Base-by-base conservation (phyloP, 2,888 invertebrate species). In the Drosophila lutescens region DNA sequence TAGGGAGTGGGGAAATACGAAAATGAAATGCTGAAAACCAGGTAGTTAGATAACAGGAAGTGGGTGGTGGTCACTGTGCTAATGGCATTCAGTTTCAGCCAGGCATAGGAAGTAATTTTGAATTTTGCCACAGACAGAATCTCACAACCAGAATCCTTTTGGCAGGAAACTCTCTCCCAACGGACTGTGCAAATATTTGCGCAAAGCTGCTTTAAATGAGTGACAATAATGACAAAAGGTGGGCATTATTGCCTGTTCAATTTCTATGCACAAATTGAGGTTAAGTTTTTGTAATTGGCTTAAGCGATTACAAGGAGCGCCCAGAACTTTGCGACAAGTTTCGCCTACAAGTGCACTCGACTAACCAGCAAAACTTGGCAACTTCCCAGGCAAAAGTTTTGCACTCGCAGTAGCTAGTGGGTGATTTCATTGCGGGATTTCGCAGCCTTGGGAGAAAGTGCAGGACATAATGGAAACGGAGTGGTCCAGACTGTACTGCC, bases 211-310 rank as follows among this genome's bases (percentile, higher is more conserved):
- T 60, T 36, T 56, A 78, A 76, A 63, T 74, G 72, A 83, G 77
- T 75, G 79, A 80, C 77, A 75, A 61, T 56, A 59, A 60, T 57
- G 49, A 23, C 58, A 26, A 50, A 56, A 53, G 50, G 46, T 34
- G 63, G 46, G n/a, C 43, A 51, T 32, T 44, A 32, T 36, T 20
- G 26, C 49, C 15, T n/a, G 36, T 54, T 41, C 54, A 53, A 57
- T 60, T 56, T 36, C 26, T 40, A n/a, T 36, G 10, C 17, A 60
- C 66, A 75, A 77, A 81, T 84, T 78, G 79, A 75, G 87, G 84
- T 86, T 86, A 86, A 79, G 83, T 81, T 86, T 13, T 69, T 76
- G 74, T 84, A 84, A 85, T 86, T 85, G 86, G 80, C 79, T 79
- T 76, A 79, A 77, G 77, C 76, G 79, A 78, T 86, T 83, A 67